Evolutionary conservation across 2,888 invertebrate species (phyloP), one percentile per base, ranked within the genome.

Genomic region (Pseudanteris insignis): DNA sequence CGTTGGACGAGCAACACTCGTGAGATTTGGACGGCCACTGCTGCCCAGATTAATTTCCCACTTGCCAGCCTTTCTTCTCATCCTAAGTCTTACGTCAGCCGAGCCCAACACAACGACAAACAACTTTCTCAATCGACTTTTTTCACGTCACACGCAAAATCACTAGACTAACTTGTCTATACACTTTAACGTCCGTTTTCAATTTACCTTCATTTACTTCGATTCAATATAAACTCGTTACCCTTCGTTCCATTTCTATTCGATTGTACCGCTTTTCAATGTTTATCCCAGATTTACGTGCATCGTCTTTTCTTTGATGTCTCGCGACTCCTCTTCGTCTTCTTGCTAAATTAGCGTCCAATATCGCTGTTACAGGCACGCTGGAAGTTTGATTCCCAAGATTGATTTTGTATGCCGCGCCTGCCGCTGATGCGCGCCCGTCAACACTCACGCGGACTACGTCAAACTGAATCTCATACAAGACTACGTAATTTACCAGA

Each of bases 321-420:
- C 38, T 37, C 11, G 25, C 46, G 50, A 15, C 28, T 32, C n/a
- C n/a, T n/a, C n/a, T n/a, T n/a, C n/a, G n/a, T n/a, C 24, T 50
- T 24, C 55, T 50, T 57, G 51, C 32, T 21, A 62, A 57, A 51
- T 51, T 43, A 44, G n/a, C 44, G 44, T 18, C 34, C 54, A 47
- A 54, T 37, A 48, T 44, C 50, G 62, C 71, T 70, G 73, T 72
- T 73, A 73, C 68, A 65, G 64, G 65, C 57, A 57, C 67, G 66
- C 64, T 71, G 72, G 75, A 75, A 75, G 74, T 74, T 74, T 70
- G 72, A 75, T 76, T 74, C 71, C 67, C 65, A 71, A 73, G 72
- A 75, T 75, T 73, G 72, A 76, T 76, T 74, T 68, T 65, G 69
- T 70, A 71, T 74, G 72, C 73, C 69, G 70, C 68, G 63, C 61